Percentiles rank a stretch among this genome's conserved stretches.
Conservation (phyloP, 2,113 vertebrate genomes). For the Gracilinanus agilis region DNA sequence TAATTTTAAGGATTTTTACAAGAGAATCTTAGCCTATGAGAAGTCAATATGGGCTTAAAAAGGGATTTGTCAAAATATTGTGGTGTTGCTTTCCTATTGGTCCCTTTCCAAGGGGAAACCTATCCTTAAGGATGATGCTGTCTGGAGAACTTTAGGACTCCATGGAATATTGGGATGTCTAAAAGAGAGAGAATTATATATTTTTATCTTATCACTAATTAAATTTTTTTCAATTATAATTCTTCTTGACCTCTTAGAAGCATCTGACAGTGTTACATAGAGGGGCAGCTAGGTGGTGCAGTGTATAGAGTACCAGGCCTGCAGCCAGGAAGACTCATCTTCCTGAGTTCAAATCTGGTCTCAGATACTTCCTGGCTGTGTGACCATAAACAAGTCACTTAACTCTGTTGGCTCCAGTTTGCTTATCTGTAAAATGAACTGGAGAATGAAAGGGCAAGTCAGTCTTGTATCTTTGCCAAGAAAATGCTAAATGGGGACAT, state of each 20-base stretch:
- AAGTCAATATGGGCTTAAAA: not conserved
- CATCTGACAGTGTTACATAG: not conserved
- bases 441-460: too few relatives aligned
- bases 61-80: not conserved
- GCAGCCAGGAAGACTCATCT: too few relatives aligned
- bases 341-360: too few relatives aligned
- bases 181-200: not conserved
- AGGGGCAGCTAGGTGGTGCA: too few relatives aligned
- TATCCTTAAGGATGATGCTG: not conserved
- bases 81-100: not conserved
- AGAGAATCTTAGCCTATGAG: not conserved
- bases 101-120: not conserved
- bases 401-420: too few relatives aligned
- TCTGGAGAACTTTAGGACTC: not conserved
- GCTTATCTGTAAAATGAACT: too few relatives aligned
- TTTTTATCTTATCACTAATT: too few relatives aligned
- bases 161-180: not conserved
- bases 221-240: not conserved
- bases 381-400: too few relatives aligned
- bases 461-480: too few relatives aligned
- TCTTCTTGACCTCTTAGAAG: not conserved
- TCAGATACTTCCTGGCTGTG: too few relatives aligned
- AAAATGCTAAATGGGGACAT: too few relatives aligned
- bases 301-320: too few relatives aligned
- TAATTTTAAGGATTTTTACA: not conserved